phyloP scores from a whole-genome alignment of 1,140 invertebrate genomes.

The Macrocentrus cingulum region DNA sequence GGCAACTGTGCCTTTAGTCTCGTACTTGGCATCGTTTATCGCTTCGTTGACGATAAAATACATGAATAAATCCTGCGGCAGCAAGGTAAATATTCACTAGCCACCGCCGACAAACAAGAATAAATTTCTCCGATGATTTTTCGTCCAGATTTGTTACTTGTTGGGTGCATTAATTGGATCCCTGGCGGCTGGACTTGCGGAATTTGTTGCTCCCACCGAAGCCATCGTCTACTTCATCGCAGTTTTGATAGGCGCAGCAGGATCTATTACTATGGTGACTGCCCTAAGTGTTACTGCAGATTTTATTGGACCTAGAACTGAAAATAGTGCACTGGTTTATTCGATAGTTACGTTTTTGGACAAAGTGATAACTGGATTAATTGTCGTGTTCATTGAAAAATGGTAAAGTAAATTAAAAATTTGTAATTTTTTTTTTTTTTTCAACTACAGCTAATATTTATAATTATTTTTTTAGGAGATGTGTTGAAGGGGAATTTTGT shows the following conservation, averaged over 20 bases:
- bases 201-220: slow-evolving; percentile 40
- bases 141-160: slow-evolving; percentile 48
- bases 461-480: slow-evolving; percentile 62
- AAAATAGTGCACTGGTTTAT: slow-evolving; percentile 89
- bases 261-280: slow-evolving; percentile 85
- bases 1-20: slow-evolving; percentile 83
- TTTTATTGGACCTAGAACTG: slow-evolving; percentile 84
- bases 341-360: slow-evolving; percentile 93
- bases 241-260: slow-evolving; percentile 70
- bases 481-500: slow-evolving; percentile 65
- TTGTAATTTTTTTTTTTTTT: slow-evolving; percentile 17
- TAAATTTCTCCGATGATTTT: slow-evolving; percentile 1
- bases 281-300: slow-evolving; percentile 90
- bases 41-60: slow-evolving; percentile 78
- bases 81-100: slow-evolving; percentile 54
- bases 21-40: slow-evolving; percentile 82
- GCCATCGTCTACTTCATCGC: slow-evolving; percentile 47
- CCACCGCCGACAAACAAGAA: neutral
- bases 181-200: slow-evolving; percentile 41
- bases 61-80: slow-evolving; percentile 61
- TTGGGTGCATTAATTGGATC: slow-evolving; percentile 48
- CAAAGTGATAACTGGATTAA: slow-evolving; percentile 87
- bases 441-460: slow-evolving; percentile 6
- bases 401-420: slow-evolving; percentile 60
- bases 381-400: slow-evolving; percentile 83